phyloP scores from a whole-genome alignment of 1,140 invertebrate species.

The Octopus bimaculoides region DNA sequence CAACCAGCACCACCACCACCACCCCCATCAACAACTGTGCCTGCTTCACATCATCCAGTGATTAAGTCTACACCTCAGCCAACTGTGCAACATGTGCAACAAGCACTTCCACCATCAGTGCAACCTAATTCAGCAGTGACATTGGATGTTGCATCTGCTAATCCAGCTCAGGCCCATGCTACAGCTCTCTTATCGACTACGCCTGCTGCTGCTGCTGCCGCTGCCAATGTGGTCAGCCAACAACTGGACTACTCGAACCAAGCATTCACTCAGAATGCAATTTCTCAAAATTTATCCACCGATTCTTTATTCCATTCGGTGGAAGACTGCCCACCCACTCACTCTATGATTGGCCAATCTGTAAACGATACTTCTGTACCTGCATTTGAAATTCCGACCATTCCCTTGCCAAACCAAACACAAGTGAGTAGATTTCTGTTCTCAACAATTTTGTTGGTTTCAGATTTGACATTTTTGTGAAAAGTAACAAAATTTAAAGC shows the following conservation, averaged over 20 bases:
- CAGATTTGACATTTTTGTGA: no score
- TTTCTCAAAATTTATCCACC: constrained; percentile 12
- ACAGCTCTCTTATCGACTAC: constrained; percentile 17
- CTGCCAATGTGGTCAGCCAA: constrained; percentile 10
- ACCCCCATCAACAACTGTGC: constrained; percentile 8
- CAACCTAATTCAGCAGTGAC: constrained; percentile 17
- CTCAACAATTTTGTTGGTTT: no score
- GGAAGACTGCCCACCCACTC: constrained; percentile 16
- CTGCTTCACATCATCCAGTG: background rate
- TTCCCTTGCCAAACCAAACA: constrained; percentile 43
- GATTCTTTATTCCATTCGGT: constrained; percentile 19
- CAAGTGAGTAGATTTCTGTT: constrained; percentile 22
- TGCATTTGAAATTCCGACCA: constrained; percentile 47
- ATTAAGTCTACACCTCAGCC: background rate
- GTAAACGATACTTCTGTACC: constrained; percentile 31
- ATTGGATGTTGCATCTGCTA: constrained; percentile 12
- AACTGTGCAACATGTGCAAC: background rate
- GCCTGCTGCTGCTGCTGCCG: background rate
- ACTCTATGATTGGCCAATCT: constrained; percentile 26
- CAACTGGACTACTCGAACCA: constrained; percentile 7
- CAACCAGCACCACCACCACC: constrained; percentile 18
- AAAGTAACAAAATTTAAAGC: no score
- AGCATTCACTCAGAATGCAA: constrained; percentile 10
- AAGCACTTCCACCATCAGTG: constrained; percentile 6
- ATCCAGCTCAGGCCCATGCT: constrained; percentile 7